A percentile compares a stretch with the other conserved stretches of the same genome.
phyloP scores from a whole-genome alignment of 2,888 invertebrate species.

The Cartodere bifasciata region DNA sequence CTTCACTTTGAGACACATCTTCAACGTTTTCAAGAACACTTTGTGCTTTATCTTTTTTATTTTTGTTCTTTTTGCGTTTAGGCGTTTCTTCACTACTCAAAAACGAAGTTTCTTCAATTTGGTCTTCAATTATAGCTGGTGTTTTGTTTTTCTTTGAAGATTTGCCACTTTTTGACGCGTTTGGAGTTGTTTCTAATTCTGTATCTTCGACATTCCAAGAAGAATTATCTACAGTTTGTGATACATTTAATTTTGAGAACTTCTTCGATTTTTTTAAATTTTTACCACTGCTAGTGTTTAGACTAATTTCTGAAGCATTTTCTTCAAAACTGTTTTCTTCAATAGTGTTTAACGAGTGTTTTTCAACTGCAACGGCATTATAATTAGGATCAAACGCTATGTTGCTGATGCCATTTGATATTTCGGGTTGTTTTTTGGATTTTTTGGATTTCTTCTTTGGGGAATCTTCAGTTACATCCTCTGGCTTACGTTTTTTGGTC shows the following conservation, averaged over 20 bases:
- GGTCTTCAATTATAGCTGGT: neutral
- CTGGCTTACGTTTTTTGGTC: neutral
- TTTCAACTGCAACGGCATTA: conserved; percentile 18
- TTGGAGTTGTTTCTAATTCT: too few species aligned
- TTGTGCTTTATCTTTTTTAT: neutral
- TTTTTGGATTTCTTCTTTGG: conserved; percentile 6
- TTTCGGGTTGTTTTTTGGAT: conserved; percentile 9
- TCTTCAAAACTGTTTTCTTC: conserved; percentile 20
- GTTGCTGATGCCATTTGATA: conserved; percentile 20
- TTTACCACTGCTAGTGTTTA: neutral
- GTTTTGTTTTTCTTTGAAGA: neutral
- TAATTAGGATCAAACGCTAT: conserved; percentile 27
- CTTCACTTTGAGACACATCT: conserved; percentile 3
- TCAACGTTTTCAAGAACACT: neutral
- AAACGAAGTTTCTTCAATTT: too few species aligned
- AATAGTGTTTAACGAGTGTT: conserved; percentile 23
- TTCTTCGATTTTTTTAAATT: conserved; percentile 3
- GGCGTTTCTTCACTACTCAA: conserved; percentile 6
- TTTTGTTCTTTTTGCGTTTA: conserved; percentile 13
- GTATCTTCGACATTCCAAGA: too few species aligned
- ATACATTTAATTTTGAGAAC: neutral
- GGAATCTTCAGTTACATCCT: conserved; percentile 1
- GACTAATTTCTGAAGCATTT: conserved; percentile 6
- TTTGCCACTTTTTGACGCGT: too few species aligned
- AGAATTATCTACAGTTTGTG: too few species aligned